phyloP scores from a whole-genome alignment of 2,888 invertebrate genomes.

The Trichopria drosophilae region DNA sequence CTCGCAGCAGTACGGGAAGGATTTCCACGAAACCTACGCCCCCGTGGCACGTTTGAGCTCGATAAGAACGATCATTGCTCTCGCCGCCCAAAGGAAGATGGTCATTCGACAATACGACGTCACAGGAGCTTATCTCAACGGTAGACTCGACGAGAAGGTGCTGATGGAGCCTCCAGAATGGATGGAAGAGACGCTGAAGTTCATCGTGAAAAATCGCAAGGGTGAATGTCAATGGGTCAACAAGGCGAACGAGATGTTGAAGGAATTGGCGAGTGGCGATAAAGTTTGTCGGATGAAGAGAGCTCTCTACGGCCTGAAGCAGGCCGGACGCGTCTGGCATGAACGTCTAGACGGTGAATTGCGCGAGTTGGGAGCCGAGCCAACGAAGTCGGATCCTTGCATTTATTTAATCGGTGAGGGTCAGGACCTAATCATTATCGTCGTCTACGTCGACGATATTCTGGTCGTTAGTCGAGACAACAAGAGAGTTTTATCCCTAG shows the following conservation, averaged over 20 bases:
- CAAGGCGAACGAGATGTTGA: not conserved
- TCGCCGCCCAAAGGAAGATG: constrained; percentile 3
- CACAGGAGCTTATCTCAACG: constrained; percentile 38
- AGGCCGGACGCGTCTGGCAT: constrained; percentile 13
- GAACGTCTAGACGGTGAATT: constrained; percentile 10
- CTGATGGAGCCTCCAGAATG: constrained; percentile 32
- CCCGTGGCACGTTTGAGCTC: constrained; percentile 10
- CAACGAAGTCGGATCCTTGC: constrained; percentile 9
- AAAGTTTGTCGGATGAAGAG: constrained; percentile 14
- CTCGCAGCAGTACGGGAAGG: constrained; percentile 3
- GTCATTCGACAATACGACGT: constrained; percentile 12
- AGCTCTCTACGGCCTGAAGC: constrained; percentile 6
- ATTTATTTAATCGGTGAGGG: constrained; percentile 7
- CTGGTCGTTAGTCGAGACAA: not conserved
- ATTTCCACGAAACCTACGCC: constrained; percentile 13
- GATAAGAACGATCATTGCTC: not conserved
- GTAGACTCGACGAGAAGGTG: constrained; percentile 20
- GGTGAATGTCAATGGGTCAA: not conserved
- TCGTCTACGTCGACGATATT: constrained; percentile 8
- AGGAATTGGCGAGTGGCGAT: not conserved
- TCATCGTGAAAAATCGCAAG: constrained; percentile 4
- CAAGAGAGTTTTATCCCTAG: not conserved
- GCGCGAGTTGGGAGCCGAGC: not conserved
- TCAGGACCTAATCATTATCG: constrained; percentile 1
- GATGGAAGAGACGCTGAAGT: constrained; percentile 11